Base-by-base conservation (phyloP, 2,888 invertebrate genomes). In the Theodoxus fluviatilis region DNA sequence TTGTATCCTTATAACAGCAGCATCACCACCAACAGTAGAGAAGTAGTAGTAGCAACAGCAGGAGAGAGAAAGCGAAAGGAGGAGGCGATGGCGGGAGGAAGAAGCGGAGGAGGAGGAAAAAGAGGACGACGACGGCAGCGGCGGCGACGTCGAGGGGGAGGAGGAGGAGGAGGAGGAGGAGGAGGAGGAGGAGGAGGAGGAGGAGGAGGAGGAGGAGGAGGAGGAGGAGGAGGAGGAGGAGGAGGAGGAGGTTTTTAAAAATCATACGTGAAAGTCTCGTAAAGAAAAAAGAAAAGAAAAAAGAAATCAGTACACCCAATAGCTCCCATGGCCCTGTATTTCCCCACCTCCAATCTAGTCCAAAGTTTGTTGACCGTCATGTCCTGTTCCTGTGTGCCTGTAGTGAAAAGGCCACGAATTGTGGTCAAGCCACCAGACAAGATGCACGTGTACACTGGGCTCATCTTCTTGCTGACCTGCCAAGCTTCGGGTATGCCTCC, bases 401-500 rank as follows among this genome's bases (percentile, higher is more conserved):
- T 75, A 84, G 83, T 76, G n/a, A 74, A 78, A 61, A 76, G 78
- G 31, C 84, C 85, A 1, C 75, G 77, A 52, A 83, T 85, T n/a
- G 75, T 84, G 12, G 83, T 81, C 2, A 79, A 79, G 59, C 84
- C 85, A 18, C 79, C 79, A 52, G 78, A 77, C 63, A 73, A 78
- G 43, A 78, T 81, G 33, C 79, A 81, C 55, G 81, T 83, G 68
- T 79, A 79, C 67, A 78, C 77, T 1, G 83, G 82, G 1, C 77
- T 79, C 31, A 83, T 83, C 68, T 83, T 85, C 69, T 75, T 85
- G 72, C 73, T 85, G 67, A 81, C 82, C 4, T 85, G 85, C 68
- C 81, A 83, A 68, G 82, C 84, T 1, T 75, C 76, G 9, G 84
- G 84, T 0, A 77, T 75, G 47, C 85, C 85, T 4, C 75, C 78